Evolutionary conservation across 2,888 invertebrate genomes (phyloP), one percentile per base, ranked within the genome.

Genomic region (Falcaria lacertinaria): DNA sequence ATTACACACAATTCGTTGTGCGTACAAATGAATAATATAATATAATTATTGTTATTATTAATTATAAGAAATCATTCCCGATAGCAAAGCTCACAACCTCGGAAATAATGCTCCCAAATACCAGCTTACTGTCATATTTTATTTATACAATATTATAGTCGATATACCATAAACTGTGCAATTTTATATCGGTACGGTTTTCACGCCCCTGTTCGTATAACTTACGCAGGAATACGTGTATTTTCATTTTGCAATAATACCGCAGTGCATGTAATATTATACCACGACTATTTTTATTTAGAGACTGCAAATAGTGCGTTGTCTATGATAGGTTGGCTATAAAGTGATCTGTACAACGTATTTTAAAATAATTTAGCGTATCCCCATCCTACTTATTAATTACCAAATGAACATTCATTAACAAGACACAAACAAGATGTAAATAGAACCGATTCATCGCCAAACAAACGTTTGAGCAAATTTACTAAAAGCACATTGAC

Each of bases 21-120:
- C 88, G 87, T 76, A 66, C 53, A 72, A 79, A 83, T 70, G 68
- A 77, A 73, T 72, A 71, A 66, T 63, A 68, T 64, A 61, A 65
- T 65, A 71, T 68, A 69, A 71, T 75, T 75, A 74, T 76, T 64
- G 58, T n/a, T n/a, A 54, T 54, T 63, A 51, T 58, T 51, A 58
- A 59, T 60, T 63, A 73, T 60, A 74, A 78, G 83, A 86, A 87
- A 76, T 82, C 80, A 88, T 88, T 89, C 75, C 89, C 89, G 89
- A 85, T 75, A 83, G 85, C 71, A 76, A 78, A 80, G 74, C 74
- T 88, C 88, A 88, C 88, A 88, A 89, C 88, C 86, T 79, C 87
- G 88, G 88, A 88, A 89, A 87, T 83, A 63, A 88, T 89, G 89
- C 88, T 89, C 89, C 89, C 88, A 87, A n/a, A 83, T 85, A 89